These are phyloP conservation scores for Hirundo rustica DNA, from an alignment of 2,797 vertebrate species.

Conservation along the genomic window DNA sequence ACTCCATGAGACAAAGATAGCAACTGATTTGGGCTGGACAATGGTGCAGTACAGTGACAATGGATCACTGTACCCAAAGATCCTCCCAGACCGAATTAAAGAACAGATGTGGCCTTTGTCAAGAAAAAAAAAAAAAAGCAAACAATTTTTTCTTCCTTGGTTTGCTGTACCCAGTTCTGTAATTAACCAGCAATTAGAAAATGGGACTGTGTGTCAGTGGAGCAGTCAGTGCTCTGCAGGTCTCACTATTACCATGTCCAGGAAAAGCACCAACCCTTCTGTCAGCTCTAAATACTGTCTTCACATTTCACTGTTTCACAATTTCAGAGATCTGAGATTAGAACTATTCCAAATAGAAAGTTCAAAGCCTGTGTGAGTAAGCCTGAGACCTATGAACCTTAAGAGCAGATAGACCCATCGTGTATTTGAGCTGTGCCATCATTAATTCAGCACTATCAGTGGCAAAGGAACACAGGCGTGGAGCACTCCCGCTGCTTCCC, in stretches of 20 bases:
- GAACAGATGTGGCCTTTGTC: constrained; percentile 63
- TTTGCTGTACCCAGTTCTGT: background rate
- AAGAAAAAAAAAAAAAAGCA: constrained; percentile 15
- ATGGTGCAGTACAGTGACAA: constrained; percentile 58
- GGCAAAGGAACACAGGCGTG: background rate
- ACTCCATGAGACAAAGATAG: constrained; percentile 6
- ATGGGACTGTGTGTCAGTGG: background rate
- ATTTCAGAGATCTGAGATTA: background rate
- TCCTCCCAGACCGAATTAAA: constrained; percentile 41
- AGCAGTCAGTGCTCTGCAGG: background rate
- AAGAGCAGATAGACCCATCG: fast-evolving
- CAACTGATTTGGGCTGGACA: constrained; percentile 37
- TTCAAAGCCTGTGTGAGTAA: background rate
- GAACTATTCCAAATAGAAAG: background rate
- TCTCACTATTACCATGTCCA: background rate
- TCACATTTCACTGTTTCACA: background rate
- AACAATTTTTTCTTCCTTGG: constrained; percentile 26
- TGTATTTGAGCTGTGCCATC: background rate
- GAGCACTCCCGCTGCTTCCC: background rate
- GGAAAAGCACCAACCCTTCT: background rate
- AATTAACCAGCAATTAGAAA: background rate
- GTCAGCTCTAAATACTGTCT: background rate
- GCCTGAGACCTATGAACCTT: background rate
- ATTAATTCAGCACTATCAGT: background rate
- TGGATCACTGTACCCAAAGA: constrained; percentile 48